These are phyloP conservation scores for Megamerina dolium DNA, from an alignment of 2,888 invertebrate species.

Conservation along the genomic window DNA sequence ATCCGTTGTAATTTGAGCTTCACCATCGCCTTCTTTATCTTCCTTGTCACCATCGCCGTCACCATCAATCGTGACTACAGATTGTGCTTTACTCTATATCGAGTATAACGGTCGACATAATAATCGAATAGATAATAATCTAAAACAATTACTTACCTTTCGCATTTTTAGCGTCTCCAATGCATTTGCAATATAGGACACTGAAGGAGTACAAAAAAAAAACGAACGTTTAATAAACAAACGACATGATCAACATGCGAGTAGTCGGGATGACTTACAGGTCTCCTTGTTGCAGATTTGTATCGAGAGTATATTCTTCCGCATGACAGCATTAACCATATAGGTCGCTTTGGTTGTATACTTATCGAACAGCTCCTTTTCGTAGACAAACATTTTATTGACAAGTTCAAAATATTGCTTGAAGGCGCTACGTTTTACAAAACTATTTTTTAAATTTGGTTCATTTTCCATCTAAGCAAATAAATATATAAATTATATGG, in stretches of 20 bases:
- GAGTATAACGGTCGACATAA: too few relatives aligned
- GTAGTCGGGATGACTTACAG: constrained; percentile 27
- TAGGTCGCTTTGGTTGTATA: constrained; percentile 63
- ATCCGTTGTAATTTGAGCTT: too few relatives aligned
- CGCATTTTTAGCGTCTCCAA: constrained; percentile 28
- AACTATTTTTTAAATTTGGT: constrained; percentile 56
- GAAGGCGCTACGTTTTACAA: constrained; percentile 69
- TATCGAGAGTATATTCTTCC: constrained; percentile 62
- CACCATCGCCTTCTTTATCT: constrained; percentile 5
- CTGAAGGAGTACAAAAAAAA: constrained; percentile 18
- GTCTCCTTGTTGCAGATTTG: constrained; percentile 42
- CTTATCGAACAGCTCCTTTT: constrained; percentile 64
- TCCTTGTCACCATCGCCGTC: constrained; percentile 2
- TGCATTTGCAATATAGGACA: constrained; percentile 32
- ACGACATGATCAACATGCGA: too few relatives aligned
- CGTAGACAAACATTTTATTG: constrained; percentile 68
- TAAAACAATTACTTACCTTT: constrained; percentile 11
- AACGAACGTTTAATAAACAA: too few relatives aligned
- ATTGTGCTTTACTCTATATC: constrained; percentile 1
- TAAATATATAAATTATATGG: neutral
- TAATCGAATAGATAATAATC: too few relatives aligned
- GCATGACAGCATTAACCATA: constrained; percentile 62
- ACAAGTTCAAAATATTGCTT: constrained; percentile 71
- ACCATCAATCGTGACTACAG: constrained; percentile 1
- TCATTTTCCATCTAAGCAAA: constrained; percentile 36